These are phyloP conservation scores for Butorides virescens DNA, from an alignment of 2,113 vertebrate species.

Conservation along the genomic window DNA sequence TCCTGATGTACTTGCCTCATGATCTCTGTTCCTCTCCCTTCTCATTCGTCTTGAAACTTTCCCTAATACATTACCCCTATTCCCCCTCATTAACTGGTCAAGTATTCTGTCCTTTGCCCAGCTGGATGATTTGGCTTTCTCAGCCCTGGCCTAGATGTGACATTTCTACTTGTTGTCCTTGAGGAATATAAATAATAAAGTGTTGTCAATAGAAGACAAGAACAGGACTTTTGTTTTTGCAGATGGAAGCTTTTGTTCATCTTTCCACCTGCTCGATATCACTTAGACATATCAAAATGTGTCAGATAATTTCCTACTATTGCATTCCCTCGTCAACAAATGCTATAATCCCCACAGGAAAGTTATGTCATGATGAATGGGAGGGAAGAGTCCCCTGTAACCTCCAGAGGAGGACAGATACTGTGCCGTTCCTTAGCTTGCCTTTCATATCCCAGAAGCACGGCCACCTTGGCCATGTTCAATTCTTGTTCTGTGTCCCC, in stretches of 20 bases:
- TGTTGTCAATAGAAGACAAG: background rate
- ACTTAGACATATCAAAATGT: constrained; percentile 31
- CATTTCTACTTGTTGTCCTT: background rate
- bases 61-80: background rate
- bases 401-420: background rate
- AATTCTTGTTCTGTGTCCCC: background rate
- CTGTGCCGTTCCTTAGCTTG: background rate
- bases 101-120: background rate
- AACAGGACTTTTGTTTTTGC: background rate
- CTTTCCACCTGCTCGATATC: background rate
- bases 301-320: constrained; percentile 45
- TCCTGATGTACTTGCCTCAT: background rate
- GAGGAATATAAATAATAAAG: background rate
- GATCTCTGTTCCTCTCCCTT: background rate
- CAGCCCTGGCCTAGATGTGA: background rate
- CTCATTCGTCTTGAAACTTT: background rate
- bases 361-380: constrained; percentile 1
- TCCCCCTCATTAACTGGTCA: background rate
- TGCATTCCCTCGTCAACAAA: constrained; percentile 31
- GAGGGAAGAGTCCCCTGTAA: background rate
- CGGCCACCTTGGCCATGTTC: accelerated
- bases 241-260: background rate
- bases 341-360: background rate
- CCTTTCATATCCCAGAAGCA: background rate
- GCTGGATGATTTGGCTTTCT: background rate